Percentiles rank a stretch among this genome's conserved stretches.
Conservation (phyloP, 2,888 invertebrate genomes). For the Cordilura impudica region DNA sequence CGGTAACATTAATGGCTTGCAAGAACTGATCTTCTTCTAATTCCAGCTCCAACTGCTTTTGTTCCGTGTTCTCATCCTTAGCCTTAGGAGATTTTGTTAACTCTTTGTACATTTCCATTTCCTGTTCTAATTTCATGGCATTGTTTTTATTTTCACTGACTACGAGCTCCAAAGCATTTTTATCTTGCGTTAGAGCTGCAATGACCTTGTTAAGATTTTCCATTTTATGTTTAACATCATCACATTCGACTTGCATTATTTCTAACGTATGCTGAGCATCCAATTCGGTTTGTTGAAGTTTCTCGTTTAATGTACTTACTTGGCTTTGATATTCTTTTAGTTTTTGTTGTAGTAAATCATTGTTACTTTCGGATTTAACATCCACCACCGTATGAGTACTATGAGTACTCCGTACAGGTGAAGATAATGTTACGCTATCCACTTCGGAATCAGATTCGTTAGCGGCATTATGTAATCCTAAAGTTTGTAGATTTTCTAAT, state of each 20-base stretch:
- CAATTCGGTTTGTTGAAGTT: constrained; percentile 60
- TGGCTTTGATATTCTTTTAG: constrained; percentile 58
- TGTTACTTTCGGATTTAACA: not conserved
- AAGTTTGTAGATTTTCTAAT: not conserved
- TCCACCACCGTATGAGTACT: constrained; percentile 22
- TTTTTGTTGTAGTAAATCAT: constrained; percentile 20
- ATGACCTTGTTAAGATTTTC: constrained; percentile 65
- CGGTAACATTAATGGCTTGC: constrained; percentile 69
- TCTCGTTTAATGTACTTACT: constrained; percentile 58
- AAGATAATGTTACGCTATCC: constrained; percentile 42
- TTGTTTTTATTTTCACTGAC: constrained; percentile 48
- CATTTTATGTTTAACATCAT: constrained; percentile 69
- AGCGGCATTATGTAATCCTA: constrained; percentile 24
- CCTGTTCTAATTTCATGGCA: not conserved
- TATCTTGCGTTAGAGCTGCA: constrained; percentile 66
- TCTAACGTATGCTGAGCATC: constrained; percentile 68
- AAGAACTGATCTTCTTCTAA: constrained; percentile 57
- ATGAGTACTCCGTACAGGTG: constrained; percentile 30
- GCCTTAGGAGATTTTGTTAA: not conserved
- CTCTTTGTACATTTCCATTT: not conserved
- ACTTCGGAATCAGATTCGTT: constrained; percentile 48
- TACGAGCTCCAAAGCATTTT: constrained; percentile 65
- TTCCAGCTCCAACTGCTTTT: constrained; percentile 10
- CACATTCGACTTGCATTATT: constrained; percentile 73
- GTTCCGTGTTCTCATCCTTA: not conserved